A percentile compares a stretch with the other conserved stretches of the same genome.
These are phyloP conservation scores for Rhabdophis nuchalis DNA, from an alignment of 2,797 vertebrate genomes.

Conservation along the genomic window DNA sequence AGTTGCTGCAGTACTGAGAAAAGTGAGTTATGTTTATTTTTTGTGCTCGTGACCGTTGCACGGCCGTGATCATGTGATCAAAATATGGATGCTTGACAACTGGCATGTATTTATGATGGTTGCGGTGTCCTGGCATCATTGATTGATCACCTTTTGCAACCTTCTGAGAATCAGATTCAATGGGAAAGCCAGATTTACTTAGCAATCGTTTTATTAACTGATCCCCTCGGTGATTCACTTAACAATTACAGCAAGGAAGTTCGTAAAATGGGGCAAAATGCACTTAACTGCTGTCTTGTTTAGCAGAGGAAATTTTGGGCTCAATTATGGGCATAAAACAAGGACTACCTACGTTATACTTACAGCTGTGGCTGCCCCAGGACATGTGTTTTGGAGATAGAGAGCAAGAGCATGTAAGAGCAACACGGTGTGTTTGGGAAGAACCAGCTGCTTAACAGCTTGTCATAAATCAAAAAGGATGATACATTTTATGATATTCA, in stretches of 20 bases:
- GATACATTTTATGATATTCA: background rate
- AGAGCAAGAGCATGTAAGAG: background rate
- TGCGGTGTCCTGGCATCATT: background rate
- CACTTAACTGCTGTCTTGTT: background rate
- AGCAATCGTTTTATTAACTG: background rate
- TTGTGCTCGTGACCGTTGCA: background rate
- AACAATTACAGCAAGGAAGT: background rate
- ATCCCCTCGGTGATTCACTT: background rate
- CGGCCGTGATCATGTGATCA: background rate
- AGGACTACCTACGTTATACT: background rate
- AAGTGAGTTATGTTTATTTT: background rate
- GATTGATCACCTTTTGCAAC: background rate
- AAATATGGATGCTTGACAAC: background rate
- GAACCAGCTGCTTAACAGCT: background rate
- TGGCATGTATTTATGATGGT: background rate
- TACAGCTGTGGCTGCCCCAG: background rate
- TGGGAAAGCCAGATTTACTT: background rate
- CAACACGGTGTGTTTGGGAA: background rate
- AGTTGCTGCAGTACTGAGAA: background rate
- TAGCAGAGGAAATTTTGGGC: background rate
- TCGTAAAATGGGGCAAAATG: background rate
- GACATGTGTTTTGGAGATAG: rapidly evolving
- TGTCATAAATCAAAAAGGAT: background rate
- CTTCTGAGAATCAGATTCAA: background rate
- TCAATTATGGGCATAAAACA: background rate